These are phyloP conservation scores for Cyclopterus lumpus DNA, from an alignment of 2,797 vertebrate genomes.

Conservation along the genomic window DNA sequence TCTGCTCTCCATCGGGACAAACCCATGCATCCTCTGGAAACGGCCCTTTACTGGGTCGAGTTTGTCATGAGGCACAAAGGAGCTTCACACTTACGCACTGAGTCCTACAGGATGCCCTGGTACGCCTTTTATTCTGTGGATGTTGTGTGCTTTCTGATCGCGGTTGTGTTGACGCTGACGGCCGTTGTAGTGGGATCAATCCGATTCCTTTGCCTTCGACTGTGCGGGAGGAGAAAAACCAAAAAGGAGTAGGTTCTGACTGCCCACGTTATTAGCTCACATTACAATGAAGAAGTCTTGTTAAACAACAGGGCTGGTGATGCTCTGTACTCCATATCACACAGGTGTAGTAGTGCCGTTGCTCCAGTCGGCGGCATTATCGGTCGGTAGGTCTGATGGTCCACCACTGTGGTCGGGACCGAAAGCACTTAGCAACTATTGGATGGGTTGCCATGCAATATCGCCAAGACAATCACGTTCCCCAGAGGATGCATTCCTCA, in stretches of 20 bases:
- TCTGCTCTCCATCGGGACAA: slow-evolving; percentile 77
- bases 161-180: slow-evolving; percentile 39
- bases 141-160: slow-evolving; percentile 64
- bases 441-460: background rate
- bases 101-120: slow-evolving; percentile 82
- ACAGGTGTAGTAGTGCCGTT: background rate
- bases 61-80: slow-evolving; percentile 82
- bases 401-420: background rate
- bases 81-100: slow-evolving; percentile 77
- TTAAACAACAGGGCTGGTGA: background rate
- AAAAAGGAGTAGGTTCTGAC: slow-evolving; percentile 72
- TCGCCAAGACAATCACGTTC: background rate
- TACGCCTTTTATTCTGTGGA: slow-evolving; percentile 80
- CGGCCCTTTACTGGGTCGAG: slow-evolving; percentile 80
- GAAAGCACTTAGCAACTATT: background rate
- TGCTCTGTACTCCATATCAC: background rate
- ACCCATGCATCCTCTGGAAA: slow-evolving; percentile 70
- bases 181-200: slow-evolving; percentile 44
- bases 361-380: background rate
- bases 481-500: background rate
- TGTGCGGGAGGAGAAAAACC: slow-evolving; percentile 71
- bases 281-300: background rate
- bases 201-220: slow-evolving; percentile 61
- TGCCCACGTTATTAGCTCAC: background rate
- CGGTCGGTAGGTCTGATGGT: too few relatives aligned